Evolutionary conservation across 2,797 vertebrate genomes (phyloP).

Genomic region (Hypotaenidia okinawae): DNA sequence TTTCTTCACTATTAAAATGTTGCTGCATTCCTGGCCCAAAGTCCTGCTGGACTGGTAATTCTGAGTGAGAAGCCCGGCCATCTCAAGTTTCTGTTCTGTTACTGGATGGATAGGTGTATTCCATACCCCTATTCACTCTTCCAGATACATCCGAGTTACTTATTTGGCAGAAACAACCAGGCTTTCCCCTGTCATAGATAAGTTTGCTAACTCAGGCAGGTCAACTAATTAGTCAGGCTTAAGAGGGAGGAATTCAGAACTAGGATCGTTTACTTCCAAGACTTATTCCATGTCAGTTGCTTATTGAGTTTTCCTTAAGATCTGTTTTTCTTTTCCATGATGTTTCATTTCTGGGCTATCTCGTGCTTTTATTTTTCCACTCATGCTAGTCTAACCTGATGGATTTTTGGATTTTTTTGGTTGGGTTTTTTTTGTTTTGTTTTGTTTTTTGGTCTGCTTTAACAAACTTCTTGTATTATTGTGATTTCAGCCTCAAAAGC

Average conservation of each 20-base stretch:
- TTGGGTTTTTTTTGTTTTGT: too few relatives aligned
- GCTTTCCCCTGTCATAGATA: not conserved
- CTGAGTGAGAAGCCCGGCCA: not conserved
- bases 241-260: not conserved
- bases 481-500: slow-evolving; percentile 91
- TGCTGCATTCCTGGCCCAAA: not conserved
- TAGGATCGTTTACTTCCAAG: not conserved
- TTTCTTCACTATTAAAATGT: not conserved
- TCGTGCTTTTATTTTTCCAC: not conserved
- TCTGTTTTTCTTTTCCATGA: not conserved
- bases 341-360: not conserved
- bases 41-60: not conserved
- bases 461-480: slow-evolving; percentile 18
- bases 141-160: not conserved
- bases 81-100: not conserved
- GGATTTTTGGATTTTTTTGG: not conserved
- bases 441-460: not conserved
- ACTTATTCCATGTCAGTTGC: not conserved
- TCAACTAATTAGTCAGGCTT: not conserved
- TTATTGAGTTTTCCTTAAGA: not conserved
- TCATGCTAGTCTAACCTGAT: not conserved
- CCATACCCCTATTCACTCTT: not conserved
- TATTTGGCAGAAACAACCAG: not conserved
- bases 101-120: not conserved
- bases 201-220: not conserved